A percentile compares a stretch with the other conserved stretches of the same genome.
phyloP scores from a whole-genome alignment of 2,888 invertebrate species.

The Bombylius discolor region DNA sequence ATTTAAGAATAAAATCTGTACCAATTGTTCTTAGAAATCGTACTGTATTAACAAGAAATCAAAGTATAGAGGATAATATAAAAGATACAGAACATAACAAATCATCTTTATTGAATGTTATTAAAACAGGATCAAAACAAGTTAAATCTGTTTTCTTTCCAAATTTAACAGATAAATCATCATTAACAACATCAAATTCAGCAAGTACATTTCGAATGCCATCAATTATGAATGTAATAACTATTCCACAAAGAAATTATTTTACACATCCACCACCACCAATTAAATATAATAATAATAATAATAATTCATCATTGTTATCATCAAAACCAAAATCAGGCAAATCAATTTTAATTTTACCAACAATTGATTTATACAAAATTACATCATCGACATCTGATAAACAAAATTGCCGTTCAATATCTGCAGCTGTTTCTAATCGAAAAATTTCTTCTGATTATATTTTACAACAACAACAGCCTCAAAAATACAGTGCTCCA shows the following conservation, averaged over 20 bases:
- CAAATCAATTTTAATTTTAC: slow-evolving; percentile 5
- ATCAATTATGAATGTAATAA: slow-evolving; percentile 28
- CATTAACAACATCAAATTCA: slow-evolving; percentile 16
- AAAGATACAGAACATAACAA: too few species aligned
- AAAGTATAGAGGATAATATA: too few species aligned
- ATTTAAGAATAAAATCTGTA: slow-evolving; percentile 12
- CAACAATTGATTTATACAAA: not conserved
- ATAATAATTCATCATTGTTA: not conserved
- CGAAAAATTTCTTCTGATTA: slow-evolving; percentile 26
- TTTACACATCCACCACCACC: slow-evolving; percentile 17
- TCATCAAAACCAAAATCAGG: not conserved
- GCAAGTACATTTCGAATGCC: slow-evolving; percentile 27
- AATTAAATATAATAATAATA: not conserved
- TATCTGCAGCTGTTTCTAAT: slow-evolving; percentile 31
- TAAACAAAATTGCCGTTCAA: slow-evolving; percentile 20
- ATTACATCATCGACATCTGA: too few species aligned
- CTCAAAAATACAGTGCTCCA: slow-evolving; percentile 24
- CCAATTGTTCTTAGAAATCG: not conserved
- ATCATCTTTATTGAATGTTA: too few species aligned
- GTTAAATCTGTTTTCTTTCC: too few species aligned
- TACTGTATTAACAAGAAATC: too few species aligned
- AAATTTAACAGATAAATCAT: slow-evolving; percentile 2
- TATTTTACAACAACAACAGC: slow-evolving; percentile 20
- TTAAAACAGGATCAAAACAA: too few species aligned
- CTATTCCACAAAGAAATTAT: slow-evolving; percentile 24